A percentile compares a stretch with the other conserved stretches of the same genome.
These are phyloP conservation scores for Malurus elegans DNA, from an alignment of 2,113 vertebrate species.

Conservation along the genomic window DNA sequence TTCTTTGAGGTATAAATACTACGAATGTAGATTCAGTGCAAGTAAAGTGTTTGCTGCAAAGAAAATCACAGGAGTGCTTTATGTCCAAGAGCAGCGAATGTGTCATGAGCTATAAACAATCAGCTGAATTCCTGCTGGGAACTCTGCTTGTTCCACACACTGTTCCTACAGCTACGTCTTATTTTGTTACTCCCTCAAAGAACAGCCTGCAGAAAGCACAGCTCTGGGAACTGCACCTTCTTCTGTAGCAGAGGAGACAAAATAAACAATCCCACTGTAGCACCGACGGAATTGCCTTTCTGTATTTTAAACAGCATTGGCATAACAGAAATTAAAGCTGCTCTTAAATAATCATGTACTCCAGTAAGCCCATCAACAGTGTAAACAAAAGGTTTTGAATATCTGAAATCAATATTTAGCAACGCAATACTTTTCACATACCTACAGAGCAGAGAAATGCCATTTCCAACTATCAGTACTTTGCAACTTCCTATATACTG, in stretches of 20 bases:
- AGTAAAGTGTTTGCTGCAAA: not conserved
- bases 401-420: not conserved
- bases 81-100: not conserved
- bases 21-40: not conserved
- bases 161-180: not conserved
- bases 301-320: not conserved
- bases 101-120: not conserved
- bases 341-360: not conserved
- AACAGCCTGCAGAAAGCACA: not conserved
- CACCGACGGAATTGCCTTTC: not conserved
- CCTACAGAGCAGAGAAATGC: not conserved
- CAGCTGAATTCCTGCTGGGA: not conserved
- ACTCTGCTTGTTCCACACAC: not conserved
- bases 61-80: not conserved
- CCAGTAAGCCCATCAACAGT: not conserved
- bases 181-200: not conserved
- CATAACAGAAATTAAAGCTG: not conserved
- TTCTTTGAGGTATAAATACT: not conserved
- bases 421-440: not conserved
- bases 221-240: not conserved
- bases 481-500: not conserved
- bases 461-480: not conserved
- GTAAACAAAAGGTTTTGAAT: not conserved
- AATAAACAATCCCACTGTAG: not conserved
- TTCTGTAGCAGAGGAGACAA: not conserved